Conservation (phyloP, 2,888 invertebrate genomes). For the Monoplex corrugatus region DNA sequence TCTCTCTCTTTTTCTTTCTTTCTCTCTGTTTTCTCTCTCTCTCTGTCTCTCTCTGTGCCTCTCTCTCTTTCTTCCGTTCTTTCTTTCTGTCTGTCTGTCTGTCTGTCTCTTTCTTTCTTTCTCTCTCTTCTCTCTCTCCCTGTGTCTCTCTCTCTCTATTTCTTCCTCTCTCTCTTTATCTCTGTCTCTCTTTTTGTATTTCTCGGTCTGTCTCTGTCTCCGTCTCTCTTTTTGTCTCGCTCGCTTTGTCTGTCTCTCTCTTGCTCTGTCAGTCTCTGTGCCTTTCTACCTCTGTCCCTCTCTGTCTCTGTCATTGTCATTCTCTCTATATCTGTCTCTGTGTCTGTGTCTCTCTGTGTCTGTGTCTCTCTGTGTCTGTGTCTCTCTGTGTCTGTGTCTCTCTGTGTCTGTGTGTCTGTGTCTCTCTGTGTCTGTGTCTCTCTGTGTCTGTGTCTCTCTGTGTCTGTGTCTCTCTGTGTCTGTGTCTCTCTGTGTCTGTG, state of each 20-base stretch:
- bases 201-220: not conserved
- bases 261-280: not conserved
- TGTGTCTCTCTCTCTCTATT: slow-evolving; percentile 23
- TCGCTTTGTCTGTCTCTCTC: not conserved
- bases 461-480: not conserved
- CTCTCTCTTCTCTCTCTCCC: not conserved
- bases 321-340: slow-evolving; percentile 26
- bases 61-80: not conserved
- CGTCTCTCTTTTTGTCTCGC: not conserved
- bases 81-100: not conserved
- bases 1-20: too few relatives aligned
- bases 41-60: not conserved
- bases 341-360: slow-evolving; percentile 25
- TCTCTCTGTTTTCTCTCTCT: too few relatives aligned
- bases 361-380: slow-evolving; percentile 9
- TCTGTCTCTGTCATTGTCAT: slow-evolving; percentile 20
- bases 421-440: not conserved
- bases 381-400: not conserved
- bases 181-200: not conserved
- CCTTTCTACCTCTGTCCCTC: not conserved
- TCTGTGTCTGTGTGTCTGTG: slow-evolving; percentile 11
- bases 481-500: slow-evolving; percentile 17
- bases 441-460: not conserved
- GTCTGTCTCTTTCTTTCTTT: not conserved
- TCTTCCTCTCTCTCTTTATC: slow-evolving; percentile 33